Percentiles rank a stretch among this genome's conserved stretches.
Evolutionary conservation across 1,140 invertebrate genomes (phyloP).

Genomic region (Drosophila ogumai): DNA sequence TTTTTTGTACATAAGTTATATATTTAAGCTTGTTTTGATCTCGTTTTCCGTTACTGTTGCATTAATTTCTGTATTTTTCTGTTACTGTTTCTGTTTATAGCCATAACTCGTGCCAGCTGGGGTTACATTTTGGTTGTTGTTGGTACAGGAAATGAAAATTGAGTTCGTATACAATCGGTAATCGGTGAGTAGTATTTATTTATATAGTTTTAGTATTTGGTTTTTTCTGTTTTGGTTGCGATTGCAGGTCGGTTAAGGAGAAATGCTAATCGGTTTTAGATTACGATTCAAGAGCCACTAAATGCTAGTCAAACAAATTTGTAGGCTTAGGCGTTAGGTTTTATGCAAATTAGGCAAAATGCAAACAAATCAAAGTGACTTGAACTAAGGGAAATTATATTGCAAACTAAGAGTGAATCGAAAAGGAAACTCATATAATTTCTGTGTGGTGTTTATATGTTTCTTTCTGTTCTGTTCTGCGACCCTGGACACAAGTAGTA

Average conservation of each 20-base stretch:
- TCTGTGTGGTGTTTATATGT: constrained; percentile 29
- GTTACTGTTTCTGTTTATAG: constrained; percentile 50
- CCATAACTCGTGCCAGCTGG: constrained; percentile 87
- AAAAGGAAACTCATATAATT: background rate
- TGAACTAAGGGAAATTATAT: background rate
- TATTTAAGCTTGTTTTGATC: constrained; percentile 31
- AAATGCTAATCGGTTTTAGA: constrained; percentile 69
- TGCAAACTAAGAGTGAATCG: no score
- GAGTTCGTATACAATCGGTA: constrained; percentile 67
- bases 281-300: constrained; percentile 72
- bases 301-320: constrained; percentile 76
- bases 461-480: constrained; percentile 20
- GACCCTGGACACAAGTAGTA: constrained; percentile 20
- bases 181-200: constrained; percentile 13
- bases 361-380: constrained; percentile 59
- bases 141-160: constrained; percentile 76
- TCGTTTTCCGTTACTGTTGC: constrained; percentile 31
- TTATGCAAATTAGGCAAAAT: constrained; percentile 76
- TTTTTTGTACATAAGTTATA: constrained; percentile 32
- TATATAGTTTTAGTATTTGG: constrained; percentile 38
- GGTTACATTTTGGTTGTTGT: constrained; percentile 80
- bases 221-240: constrained; percentile 32
- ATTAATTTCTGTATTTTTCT: constrained; percentile 26
- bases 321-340: constrained; percentile 69
- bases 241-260: constrained; percentile 54